phyloP scores from a whole-genome alignment of 1,140 invertebrate genomes.

The Drosophila sturtevanti region DNA sequence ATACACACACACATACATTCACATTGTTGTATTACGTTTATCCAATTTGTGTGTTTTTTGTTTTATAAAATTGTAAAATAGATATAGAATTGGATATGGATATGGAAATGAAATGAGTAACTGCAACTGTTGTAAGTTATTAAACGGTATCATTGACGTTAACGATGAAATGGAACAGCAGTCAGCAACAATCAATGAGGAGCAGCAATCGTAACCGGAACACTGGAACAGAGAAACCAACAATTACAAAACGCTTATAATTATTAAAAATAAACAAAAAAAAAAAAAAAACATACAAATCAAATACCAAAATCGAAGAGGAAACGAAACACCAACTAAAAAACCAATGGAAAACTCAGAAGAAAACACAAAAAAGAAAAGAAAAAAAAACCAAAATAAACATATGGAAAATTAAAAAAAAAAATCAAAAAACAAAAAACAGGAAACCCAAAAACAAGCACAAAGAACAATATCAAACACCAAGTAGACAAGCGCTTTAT shows the following conservation, averaged over 20 bases:
- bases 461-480: conserved; percentile 8
- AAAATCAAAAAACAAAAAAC: neutral
- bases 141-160: neutral
- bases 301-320: conserved; percentile 38
- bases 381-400: conserved; percentile 13
- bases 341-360: too few relatives aligned
- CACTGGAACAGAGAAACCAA: conserved; percentile 16
- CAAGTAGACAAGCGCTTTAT: conserved; percentile 17
- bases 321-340: conserved; percentile 15
- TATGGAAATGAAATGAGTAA: neutral
- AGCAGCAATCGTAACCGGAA: conserved; percentile 27
- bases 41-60: neutral
- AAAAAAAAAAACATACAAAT: conserved; percentile 25
- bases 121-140: conserved; percentile 2
- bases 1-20: neutral
- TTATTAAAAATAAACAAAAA: conserved; percentile 32
- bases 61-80: conserved; percentile 22
- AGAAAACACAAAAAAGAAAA: conserved; percentile 2
- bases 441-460: neutral
- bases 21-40: conserved; percentile 33
- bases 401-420: conserved; percentile 1
- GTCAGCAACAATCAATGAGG: neutral
- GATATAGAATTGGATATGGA: conserved; percentile 25
- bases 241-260: conserved; percentile 20
- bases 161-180: neutral